A percentile compares a stretch with the other conserved stretches of the same genome.
These are phyloP conservation scores for Elysia chlorotica DNA, from an alignment of 1,140 invertebrate genomes.

Conservation along the genomic window DNA sequence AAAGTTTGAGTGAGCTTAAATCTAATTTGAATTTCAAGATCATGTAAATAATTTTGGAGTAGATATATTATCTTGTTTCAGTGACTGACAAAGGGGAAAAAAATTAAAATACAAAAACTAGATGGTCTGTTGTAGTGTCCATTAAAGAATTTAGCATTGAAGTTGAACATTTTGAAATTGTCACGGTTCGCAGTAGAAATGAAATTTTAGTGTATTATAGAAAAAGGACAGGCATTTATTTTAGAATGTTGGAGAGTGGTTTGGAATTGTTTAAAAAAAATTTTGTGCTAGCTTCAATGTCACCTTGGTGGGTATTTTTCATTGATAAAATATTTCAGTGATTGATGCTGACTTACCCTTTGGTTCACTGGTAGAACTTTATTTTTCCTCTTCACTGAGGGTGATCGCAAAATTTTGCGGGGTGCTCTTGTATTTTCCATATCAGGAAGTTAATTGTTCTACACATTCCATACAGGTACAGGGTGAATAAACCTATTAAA, in stretches of 20 bases:
- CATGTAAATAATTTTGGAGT: not conserved
- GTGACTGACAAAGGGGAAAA: too few relatives aligned
- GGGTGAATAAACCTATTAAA: too few relatives aligned
- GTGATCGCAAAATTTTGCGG: constrained; percentile 66
- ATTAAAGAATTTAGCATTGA: not conserved
- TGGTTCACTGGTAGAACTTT: constrained; percentile 72
- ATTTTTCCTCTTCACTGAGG: constrained; percentile 74
- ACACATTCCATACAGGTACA: too few relatives aligned
- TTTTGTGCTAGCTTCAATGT: too few relatives aligned
- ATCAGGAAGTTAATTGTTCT: too few relatives aligned
- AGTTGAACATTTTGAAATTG: not conserved
- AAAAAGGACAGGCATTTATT: not conserved
- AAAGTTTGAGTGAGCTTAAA: not conserved
- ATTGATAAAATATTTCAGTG: not conserved
- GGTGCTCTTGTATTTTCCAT: constrained; percentile 21
- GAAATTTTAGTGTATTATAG: not conserved
- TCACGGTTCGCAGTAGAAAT: not conserved
- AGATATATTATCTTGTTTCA: not conserved
- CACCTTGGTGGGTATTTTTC: not conserved
- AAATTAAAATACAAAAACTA: too few relatives aligned
- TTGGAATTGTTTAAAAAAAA: too few relatives aligned
- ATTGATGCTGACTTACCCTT: constrained; percentile 68
- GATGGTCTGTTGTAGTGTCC: too few relatives aligned
- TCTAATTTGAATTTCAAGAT: not conserved
- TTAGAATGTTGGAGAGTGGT: too few relatives aligned